Percentiles rank a stretch among this genome's conserved stretches.
Evolutionary conservation across 2,113 vertebrate genomes (phyloP).

Genomic region (Myiopsitta monachus): DNA sequence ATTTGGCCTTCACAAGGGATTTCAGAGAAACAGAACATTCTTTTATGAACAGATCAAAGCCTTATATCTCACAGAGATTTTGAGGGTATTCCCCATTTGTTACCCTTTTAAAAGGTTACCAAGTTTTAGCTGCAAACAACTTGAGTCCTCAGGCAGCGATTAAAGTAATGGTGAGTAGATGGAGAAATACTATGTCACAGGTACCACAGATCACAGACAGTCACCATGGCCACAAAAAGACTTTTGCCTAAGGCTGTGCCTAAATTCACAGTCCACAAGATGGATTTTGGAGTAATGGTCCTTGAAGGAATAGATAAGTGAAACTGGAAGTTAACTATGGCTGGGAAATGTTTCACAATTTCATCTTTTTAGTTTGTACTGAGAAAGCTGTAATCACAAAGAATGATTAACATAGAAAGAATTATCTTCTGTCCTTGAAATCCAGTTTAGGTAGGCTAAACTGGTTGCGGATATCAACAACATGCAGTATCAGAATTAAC

Average conservation of each 20-base stretch:
- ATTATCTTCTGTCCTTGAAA: not conserved
- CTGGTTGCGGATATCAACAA: not conserved
- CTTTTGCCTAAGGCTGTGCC: not conserved
- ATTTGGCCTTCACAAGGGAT: not conserved
- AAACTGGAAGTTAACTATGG: not conserved
- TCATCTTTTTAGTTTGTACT: not conserved
- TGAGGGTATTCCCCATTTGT: not conserved
- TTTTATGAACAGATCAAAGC: not conserved
- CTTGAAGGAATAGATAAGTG: not conserved
- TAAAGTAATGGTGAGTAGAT: not conserved
- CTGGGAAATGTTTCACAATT: not conserved
- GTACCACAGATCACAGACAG: not conserved
- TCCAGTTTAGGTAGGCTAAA: not conserved
- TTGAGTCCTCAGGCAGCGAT: not conserved
- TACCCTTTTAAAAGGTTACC: not conserved
- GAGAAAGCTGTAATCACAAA: not conserved
- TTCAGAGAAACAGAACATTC: not conserved
- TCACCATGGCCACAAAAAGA: not conserved
- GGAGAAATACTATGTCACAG: not conserved
- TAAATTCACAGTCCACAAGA: not conserved
- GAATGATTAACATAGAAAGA: not conserved
- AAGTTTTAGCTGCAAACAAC: not conserved
- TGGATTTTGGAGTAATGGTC: not conserved
- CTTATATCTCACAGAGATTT: not conserved
- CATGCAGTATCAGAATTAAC: not conserved